A percentile compares a stretch with the other conserved stretches of the same genome.
These are phyloP conservation scores for Thinocorus orbignyianus DNA, from an alignment of 2,113 vertebrate genomes.

Conservation along the genomic window DNA sequence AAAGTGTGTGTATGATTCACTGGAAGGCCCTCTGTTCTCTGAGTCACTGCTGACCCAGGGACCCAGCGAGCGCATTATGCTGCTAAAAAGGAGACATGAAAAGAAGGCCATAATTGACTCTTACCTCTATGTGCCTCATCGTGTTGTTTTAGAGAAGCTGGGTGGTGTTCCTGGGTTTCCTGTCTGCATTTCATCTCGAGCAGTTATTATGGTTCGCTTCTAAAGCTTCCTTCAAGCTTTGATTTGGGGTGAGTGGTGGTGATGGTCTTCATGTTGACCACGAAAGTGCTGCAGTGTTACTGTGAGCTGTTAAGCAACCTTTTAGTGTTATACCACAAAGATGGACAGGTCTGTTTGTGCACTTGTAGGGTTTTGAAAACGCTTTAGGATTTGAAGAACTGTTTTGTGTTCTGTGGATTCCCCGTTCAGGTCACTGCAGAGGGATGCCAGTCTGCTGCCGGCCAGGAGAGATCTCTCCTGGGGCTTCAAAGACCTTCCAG, in stretches of 20 bases:
- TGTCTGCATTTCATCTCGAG: not conserved
- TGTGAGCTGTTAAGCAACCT: not conserved
- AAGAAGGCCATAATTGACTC: constrained; percentile 2
- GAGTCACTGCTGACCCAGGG: constrained; percentile 45
- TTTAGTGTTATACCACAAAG: not conserved
- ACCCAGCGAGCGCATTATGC: not conserved
- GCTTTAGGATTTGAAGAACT: not conserved
- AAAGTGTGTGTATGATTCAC: constrained; percentile 14
- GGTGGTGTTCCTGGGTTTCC: constrained; percentile 28
- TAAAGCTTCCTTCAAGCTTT: not conserved
- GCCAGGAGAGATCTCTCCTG: not conserved
- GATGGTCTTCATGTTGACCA: not conserved
- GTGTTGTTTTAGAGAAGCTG: not conserved
- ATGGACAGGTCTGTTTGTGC: not conserved
- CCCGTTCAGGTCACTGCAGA: not conserved
- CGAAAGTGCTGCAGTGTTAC: not conserved
- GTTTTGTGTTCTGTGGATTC: not conserved
- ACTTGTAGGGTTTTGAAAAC: not conserved
- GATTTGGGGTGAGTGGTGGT: not conserved
- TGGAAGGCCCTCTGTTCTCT: constrained; percentile 22
- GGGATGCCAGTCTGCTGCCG: not conserved
- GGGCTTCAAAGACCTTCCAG: not conserved
- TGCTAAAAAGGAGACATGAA: constrained; percentile 1
- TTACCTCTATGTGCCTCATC: not conserved
- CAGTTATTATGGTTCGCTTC: not conserved